Evolutionary conservation across 2,888 invertebrate species (phyloP).

Genomic region (Ormyrus rosae): DNA sequence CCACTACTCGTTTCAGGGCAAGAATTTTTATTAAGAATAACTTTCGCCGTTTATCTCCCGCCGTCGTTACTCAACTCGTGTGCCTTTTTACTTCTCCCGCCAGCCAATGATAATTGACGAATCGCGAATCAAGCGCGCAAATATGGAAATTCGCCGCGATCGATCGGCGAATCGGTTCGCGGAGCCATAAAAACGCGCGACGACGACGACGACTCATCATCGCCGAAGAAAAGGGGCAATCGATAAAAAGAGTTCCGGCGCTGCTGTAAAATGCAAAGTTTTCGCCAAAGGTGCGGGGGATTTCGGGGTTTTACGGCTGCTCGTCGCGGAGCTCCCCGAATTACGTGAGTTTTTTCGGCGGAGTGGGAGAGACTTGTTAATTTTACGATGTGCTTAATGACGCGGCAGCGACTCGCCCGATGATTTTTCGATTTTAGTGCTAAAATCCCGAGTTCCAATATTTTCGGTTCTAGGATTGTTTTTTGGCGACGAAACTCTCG

Average conservation of each 20-base stretch:
- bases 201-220: not conserved
- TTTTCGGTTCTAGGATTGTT: no score
- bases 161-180: slow-evolving; percentile 64
- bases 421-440: no score
- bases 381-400: not conserved
- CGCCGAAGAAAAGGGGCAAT: not conserved
- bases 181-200: slow-evolving; percentile 65
- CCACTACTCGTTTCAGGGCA: not conserved
- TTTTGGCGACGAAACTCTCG: no score
- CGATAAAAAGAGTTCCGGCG: slow-evolving; percentile 17
- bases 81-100: slow-evolving; percentile 1
- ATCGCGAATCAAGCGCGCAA: no score
- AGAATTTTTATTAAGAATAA: slow-evolving; percentile 13
- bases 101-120: no score
- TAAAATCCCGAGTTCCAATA: no score
- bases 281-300: slow-evolving; percentile 16
- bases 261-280: slow-evolving; percentile 33
- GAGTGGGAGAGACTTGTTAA: slow-evolving; percentile 6
- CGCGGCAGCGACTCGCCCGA: no score
- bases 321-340: no score
- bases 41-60: not conserved
- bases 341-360: no score
- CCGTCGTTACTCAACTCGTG: not conserved
- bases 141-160: slow-evolving; percentile 57
- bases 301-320: no score